These are phyloP conservation scores for Hyperopisus bebe DNA, from an alignment of 2,113 vertebrate genomes.

Conservation along the genomic window DNA sequence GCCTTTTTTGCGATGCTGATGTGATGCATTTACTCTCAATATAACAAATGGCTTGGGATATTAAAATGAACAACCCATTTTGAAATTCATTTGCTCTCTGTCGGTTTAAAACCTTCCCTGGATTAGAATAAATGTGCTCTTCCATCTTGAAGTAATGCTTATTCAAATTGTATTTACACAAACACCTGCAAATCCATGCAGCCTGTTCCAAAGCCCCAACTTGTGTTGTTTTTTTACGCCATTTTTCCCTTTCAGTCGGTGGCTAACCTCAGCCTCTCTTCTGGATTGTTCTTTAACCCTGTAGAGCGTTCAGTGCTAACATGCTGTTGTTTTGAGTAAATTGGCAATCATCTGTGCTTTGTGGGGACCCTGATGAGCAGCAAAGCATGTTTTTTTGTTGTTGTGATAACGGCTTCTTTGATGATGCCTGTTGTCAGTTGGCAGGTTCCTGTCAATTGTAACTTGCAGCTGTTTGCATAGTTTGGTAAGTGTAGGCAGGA, in stretches of 20 bases:
- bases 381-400: background rate
- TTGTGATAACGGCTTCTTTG: background rate
- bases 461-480: background rate
- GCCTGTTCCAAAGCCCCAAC: constrained; percentile 8
- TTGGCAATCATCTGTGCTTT: background rate
- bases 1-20: constrained; percentile 51
- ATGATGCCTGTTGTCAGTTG: background rate
- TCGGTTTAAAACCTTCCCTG: constrained; percentile 41
- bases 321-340: background rate
- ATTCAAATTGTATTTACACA: constrained; percentile 42
- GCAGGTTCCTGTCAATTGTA: background rate
- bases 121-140: constrained; percentile 48
- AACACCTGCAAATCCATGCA: constrained; percentile 31
- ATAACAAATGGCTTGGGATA: constrained; percentile 50
- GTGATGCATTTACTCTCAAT: constrained; percentile 34
- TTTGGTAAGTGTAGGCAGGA: background rate
- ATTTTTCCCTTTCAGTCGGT: background rate
- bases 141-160: constrained; percentile 37
- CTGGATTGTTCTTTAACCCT: background rate
- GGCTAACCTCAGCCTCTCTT: background rate
- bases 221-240: constrained; percentile 23
- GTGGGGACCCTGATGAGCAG: background rate
- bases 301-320: background rate
- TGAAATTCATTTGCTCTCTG: constrained; percentile 50
- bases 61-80: constrained; percentile 50